Evolutionary conservation across 2,797 vertebrate species (phyloP).

Genomic region (Poecilia wingei): DNA sequence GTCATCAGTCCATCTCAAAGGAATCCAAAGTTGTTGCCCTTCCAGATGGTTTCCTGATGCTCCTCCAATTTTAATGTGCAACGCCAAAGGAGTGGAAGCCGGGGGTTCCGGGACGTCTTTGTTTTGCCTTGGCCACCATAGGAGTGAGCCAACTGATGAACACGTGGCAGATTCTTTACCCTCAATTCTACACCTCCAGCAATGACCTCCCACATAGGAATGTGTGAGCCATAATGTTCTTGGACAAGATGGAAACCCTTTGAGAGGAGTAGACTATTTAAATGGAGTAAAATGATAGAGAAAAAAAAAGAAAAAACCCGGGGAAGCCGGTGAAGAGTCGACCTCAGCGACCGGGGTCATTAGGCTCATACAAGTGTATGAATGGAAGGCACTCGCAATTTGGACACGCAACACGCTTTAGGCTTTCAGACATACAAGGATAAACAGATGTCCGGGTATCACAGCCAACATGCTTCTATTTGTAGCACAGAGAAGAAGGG

Average conservation of each 20-base stretch:
- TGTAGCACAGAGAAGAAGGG: constrained; percentile 36
- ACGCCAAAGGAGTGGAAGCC: constrained; percentile 53
- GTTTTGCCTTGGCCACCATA: constrained; percentile 29
- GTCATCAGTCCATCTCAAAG: constrained; percentile 40
- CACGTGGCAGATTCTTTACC: constrained; percentile 57
- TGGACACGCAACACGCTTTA: constrained; percentile 72
- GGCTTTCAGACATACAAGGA: constrained; percentile 73
- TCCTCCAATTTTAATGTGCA: constrained; percentile 63
- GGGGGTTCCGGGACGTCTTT: constrained; percentile 35
- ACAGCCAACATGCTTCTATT: constrained; percentile 74
- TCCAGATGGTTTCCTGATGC: constrained; percentile 77
- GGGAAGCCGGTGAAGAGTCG: constrained; percentile 60
- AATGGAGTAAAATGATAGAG: constrained; percentile 59
- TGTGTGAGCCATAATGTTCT: constrained; percentile 64
- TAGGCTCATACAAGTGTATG: constrained; percentile 72
- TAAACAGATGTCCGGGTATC: constrained; percentile 80
- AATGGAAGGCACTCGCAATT: constrained; percentile 69
- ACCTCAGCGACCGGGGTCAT: constrained; percentile 69
- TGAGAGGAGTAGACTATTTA: constrained; percentile 64
- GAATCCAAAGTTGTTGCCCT: constrained; percentile 52
- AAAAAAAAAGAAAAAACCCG: constrained; percentile 16
- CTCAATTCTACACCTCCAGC: constrained; percentile 55
- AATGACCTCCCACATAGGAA: constrained; percentile 70
- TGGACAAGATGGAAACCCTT: constrained; percentile 51
- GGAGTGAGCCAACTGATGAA: constrained; percentile 61